Conservation (phyloP, 2,113 vertebrate species). For the Dryoscopus gambensis region DNA sequence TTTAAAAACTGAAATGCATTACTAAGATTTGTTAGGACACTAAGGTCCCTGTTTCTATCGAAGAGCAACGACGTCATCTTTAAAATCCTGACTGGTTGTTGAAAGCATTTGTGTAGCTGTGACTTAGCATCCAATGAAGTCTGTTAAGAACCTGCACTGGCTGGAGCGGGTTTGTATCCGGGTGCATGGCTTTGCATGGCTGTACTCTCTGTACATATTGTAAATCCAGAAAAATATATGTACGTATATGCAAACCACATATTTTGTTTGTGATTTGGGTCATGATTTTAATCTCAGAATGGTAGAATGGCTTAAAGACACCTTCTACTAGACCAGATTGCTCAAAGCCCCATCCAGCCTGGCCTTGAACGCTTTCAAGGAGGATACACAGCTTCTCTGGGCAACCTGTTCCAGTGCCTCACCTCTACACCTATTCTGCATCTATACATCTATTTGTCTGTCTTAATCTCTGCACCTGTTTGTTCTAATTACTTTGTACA, state of each 20-base stretch:
- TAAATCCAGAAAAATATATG: background rate
- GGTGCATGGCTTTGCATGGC: background rate
- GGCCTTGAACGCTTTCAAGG: background rate
- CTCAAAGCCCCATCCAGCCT: background rate
- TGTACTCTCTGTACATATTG: background rate
- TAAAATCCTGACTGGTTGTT: background rate
- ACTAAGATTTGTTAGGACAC: background rate
- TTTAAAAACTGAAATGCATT: background rate
- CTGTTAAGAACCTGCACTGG: background rate
- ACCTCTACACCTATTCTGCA: background rate
- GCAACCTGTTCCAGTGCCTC: background rate
- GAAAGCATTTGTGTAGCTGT: background rate
- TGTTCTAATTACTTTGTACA: background rate
- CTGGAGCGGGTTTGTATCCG: background rate
- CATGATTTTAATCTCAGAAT: background rate
- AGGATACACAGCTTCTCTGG: background rate
- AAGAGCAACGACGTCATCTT: background rate
- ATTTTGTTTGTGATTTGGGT: background rate
- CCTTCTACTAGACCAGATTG: background rate
- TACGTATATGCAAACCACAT: background rate
- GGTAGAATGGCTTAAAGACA: background rate
- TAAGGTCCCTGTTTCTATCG: fast-evolving
- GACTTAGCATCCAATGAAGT: background rate
- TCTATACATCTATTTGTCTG: fast-evolving
- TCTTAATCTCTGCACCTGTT: background rate